phyloP scores from a whole-genome alignment of 2,113 vertebrate genomes.

The Proterorhinus semilunaris region DNA sequence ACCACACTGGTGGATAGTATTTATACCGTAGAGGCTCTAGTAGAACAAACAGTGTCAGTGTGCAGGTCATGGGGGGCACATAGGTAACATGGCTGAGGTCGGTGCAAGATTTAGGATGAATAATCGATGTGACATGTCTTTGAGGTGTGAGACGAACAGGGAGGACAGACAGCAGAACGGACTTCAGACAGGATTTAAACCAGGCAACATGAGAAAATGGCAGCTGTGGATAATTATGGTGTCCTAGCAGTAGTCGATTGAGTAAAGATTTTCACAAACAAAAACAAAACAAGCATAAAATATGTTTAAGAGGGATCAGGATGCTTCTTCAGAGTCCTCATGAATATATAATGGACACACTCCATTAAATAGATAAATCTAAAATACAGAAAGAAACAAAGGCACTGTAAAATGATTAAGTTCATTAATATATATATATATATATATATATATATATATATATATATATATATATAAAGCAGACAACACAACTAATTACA shows the following conservation, averaged over 20 bases:
- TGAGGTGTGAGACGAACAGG: slow-evolving; percentile 18
- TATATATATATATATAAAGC: too few relatives aligned
- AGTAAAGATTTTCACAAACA: not conserved
- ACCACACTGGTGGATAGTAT: slow-evolving; percentile 42
- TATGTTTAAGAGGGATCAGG: too few relatives aligned
- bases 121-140: slow-evolving; percentile 55
- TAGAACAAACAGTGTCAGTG: not conserved
- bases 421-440: too few relatives aligned
- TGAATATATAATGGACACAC: too few relatives aligned
- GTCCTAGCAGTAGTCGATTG: not conserved
- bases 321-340: too few relatives aligned
- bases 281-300: not conserved
- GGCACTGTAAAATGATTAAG: too few relatives aligned
- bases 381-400: too few relatives aligned
- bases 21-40: slow-evolving; percentile 40
- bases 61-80: slow-evolving; percentile 13
- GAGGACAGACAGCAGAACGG: not conserved
- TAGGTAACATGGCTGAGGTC: slow-evolving; percentile 22
- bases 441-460: too few relatives aligned
- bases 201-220: not conserved
- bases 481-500: too few relatives aligned
- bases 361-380: too few relatives aligned
- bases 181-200: slow-evolving; percentile 22
- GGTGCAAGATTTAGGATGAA: slow-evolving; percentile 25
- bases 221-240: not conserved